Base-by-base conservation (phyloP, 2,797 vertebrate species). In the Hemitrygon akajei region DNA sequence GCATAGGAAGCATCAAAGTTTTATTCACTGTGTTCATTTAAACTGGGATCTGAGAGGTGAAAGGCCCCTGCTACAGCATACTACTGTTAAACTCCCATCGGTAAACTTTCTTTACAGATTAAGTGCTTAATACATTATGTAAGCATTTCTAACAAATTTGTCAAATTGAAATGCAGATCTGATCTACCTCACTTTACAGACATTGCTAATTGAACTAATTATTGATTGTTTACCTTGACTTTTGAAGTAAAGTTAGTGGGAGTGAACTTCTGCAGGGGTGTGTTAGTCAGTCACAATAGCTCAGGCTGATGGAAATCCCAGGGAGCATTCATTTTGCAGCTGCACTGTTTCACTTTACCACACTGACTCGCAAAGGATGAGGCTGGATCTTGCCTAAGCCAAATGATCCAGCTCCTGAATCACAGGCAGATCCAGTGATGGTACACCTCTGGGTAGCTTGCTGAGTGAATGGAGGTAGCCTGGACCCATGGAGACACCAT, bases 91-190 rank as follows among this genome's bases (percentile, higher is more conserved):
- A 9, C 22, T 11, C 63, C 34, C 66, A 91, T 91, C 69, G 66
- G 87, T 91, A 91, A 91, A 37, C 81, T 58, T 58, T 58, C 56
- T 84, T 86, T n/a, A 86, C 82, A 63, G 82, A 14, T n/a, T 60
- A 86, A 63, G 11, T n/a, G 60, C 56, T 71, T 40, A 73, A 63
- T 91, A 9, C 66, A 47, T 91, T 40, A 69, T 91, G 34, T 71
- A 40, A 18, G 22, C 34, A 69, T 69, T 79, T 79, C 27, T 34
- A 89, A 63, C 60, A 91, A 91, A 91, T 69, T 91, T 14, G 34
- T 91, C 58, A 91, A 71, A 91, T 40, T 91, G 34, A 91, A 91
- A 69, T 34, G 87, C 34, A 40, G 34, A 40, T 73, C 69, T 73
- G 69, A 91, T 91, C 89, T 25, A 69, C 10, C 89, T 71, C 69